Base-by-base conservation (phyloP, 2,797 vertebrate genomes). In the Sternarchorhynchus goeldii region DNA sequence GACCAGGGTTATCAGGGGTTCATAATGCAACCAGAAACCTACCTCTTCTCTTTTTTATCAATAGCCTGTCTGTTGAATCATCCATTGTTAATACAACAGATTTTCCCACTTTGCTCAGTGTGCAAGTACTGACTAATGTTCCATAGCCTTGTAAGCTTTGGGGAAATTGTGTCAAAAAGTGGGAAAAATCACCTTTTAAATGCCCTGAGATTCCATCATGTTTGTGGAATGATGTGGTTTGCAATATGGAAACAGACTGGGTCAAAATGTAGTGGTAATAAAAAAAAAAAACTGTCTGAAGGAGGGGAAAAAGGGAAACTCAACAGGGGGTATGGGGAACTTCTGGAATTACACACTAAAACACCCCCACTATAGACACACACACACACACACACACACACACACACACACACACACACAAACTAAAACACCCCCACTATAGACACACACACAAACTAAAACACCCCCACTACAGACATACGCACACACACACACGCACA, bases 171-270 rank as follows among this genome's bases (percentile, higher is more conserved):
- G 88, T 93, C 86, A 91, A 90, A 92, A 91, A 87, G 62, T 81
- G 56, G 41, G 79, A 86, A 87, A 90, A 90, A 89, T 80, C 83
- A 79, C 78, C 62, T 89, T 82, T 91, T 82, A 84, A 91, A 87
- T 63, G 59, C 79, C 85, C 77, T 90, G 80, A 90, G 89, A 92
- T 94, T 93, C 92, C 92, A 92, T 94, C 93, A 93, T 93, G 92
- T 92, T 93, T 92, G 89, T 91, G 92, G 92, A 94, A 94, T 93
- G 91, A 74, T 85, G 92, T 86, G 93, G 92, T 91, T 88, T 84
- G 87, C 83, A 91, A 92, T 93, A 93, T 94, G 92, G 93, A 93
- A 94, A 94, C 90, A 89, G 88, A 91, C 87, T 36, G 80, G 82
- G 85, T 89, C 86, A 92, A 86, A 93, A 91, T 90, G 86, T 88